Evolutionary conservation across 1,140 invertebrate species (phyloP).

Genomic region (Limonius californicus): DNA sequence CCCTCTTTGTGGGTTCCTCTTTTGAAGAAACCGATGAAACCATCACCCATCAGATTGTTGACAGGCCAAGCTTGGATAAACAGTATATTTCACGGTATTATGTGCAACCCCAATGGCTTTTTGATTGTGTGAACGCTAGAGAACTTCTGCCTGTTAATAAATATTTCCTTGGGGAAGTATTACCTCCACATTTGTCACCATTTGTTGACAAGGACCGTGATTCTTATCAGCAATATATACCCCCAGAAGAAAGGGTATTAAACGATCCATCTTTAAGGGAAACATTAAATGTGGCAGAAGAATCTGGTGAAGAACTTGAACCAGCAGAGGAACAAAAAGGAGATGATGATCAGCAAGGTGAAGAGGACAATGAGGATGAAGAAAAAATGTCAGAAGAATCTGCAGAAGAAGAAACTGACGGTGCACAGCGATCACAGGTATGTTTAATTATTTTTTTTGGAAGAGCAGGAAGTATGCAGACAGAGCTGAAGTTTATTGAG

Average conservation of each 20-base stretch:
- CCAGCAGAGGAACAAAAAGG: conserved; percentile 47
- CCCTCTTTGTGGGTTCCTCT: conserved; percentile 80
- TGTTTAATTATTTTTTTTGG: too few species aligned
- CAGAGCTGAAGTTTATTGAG: too few species aligned
- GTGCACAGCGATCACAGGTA: neutral
- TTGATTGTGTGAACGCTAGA: conserved; percentile 90
- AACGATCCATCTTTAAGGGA: conserved; percentile 57
- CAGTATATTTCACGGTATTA: conserved; percentile 91
- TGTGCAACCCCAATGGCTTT: conserved; percentile 99
- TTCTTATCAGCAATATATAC: conserved; percentile 76
- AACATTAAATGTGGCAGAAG: conserved; percentile 42
- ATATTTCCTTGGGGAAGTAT: conserved; percentile 84
- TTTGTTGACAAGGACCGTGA: conserved; percentile 72
- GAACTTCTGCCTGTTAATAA: conserved; percentile 84
- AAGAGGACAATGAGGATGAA: conserved; percentile 47
- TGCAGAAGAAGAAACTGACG: conserved; percentile 45
- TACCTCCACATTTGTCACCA: conserved; percentile 97
- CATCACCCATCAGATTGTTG: conserved; percentile 98
- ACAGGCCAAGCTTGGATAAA: conserved; percentile 77
- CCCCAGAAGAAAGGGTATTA: conserved; percentile 80
- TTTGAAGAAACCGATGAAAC: conserved; percentile 87
- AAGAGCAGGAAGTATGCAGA: conserved; percentile 25
- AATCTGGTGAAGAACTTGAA: conserved; percentile 38
- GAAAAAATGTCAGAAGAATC: conserved; percentile 34
- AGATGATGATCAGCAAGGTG: conserved; percentile 44